A percentile compares a stretch with the other conserved stretches of the same genome.
These are phyloP conservation scores for Egretta garzetta DNA, from an alignment of 2,113 vertebrate species.

Conservation along the genomic window DNA sequence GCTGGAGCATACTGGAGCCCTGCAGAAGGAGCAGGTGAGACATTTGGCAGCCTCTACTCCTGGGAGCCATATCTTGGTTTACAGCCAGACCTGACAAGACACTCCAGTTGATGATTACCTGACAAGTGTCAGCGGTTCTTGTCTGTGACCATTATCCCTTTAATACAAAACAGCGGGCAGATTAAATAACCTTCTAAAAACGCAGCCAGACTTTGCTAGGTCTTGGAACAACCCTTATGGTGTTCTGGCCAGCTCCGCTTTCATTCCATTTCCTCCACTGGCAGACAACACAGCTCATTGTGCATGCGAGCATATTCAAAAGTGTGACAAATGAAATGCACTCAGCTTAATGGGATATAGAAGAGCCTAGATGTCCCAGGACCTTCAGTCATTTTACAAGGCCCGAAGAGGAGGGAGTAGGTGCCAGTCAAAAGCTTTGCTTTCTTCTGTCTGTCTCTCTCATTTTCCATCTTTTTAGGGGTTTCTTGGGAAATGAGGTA, in stretches of 20 bases:
- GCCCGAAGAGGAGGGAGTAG: neutral
- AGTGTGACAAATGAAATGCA: slow-evolving; percentile 39
- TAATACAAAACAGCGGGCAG: neutral
- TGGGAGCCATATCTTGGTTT: neutral
- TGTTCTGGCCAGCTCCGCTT: neutral
- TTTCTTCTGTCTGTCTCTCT: neutral
- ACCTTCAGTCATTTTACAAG: neutral
- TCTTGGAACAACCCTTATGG: neutral
- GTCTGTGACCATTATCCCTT: neutral
- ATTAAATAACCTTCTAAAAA: neutral
- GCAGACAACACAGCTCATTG: neutral
- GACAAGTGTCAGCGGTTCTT: neutral
- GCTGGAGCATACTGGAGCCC: neutral
- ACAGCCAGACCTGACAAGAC: neutral
- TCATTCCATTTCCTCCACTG: slow-evolving; percentile 47
- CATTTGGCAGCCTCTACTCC: neutral
- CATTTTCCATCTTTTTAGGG: neutral
- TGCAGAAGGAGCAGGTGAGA: neutral
- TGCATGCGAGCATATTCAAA: neutral
- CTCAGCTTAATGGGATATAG: slow-evolving; percentile 31
- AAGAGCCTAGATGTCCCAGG: neutral
- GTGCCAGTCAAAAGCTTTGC: neutral
- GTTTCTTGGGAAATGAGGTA: neutral
- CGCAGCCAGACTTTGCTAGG: neutral
- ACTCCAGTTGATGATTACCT: neutral